Evolutionary conservation across 2,797 vertebrate species (phyloP).

Genomic region (Periophthalmus magnuspinnatus): DNA sequence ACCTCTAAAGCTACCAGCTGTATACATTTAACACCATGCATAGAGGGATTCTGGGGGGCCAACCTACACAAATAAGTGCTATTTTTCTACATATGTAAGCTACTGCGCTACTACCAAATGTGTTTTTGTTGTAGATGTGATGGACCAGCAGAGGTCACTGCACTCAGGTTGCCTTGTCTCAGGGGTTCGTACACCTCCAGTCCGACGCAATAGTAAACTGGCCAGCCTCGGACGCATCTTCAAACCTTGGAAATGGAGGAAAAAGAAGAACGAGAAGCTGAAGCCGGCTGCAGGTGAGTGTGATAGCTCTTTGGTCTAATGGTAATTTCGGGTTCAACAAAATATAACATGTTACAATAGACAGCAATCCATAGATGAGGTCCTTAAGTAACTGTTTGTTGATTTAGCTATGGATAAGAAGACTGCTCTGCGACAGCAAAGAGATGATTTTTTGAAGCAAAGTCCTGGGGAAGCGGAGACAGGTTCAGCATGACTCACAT

Average conservation of each 20-base stretch:
- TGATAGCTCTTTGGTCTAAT: not conserved
- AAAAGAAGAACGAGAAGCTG: slow-evolving; percentile 97
- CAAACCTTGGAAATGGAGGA: slow-evolving; percentile 98
- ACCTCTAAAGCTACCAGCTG: not conserved
- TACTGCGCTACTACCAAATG: not conserved
- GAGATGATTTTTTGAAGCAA: slow-evolving; percentile 85
- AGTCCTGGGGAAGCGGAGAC: slow-evolving; percentile 82
- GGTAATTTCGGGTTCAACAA: not conserved
- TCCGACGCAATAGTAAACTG: slow-evolving; percentile 92
- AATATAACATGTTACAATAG: not conserved
- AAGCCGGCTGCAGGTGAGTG: slow-evolving; percentile 85
- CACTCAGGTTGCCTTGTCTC: slow-evolving; percentile 88
- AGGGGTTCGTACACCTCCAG: slow-evolving; percentile 91
- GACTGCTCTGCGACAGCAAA: slow-evolving; percentile 80
- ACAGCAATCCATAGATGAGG: not conserved
- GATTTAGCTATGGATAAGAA: slow-evolving; percentile 87
- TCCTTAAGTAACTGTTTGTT: slow-evolving; percentile 23
- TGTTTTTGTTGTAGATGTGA: slow-evolving; percentile 80
- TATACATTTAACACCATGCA: not conserved
- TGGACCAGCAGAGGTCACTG: slow-evolving; percentile 88
- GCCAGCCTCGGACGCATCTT: slow-evolving; percentile 95
- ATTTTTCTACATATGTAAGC: not conserved
- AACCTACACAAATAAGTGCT: not conserved
- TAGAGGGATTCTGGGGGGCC: not conserved
- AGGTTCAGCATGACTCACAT: slow-evolving; percentile 67